Conservation (phyloP, 2,888 invertebrate species). For the Drosophila infuscata region DNA sequence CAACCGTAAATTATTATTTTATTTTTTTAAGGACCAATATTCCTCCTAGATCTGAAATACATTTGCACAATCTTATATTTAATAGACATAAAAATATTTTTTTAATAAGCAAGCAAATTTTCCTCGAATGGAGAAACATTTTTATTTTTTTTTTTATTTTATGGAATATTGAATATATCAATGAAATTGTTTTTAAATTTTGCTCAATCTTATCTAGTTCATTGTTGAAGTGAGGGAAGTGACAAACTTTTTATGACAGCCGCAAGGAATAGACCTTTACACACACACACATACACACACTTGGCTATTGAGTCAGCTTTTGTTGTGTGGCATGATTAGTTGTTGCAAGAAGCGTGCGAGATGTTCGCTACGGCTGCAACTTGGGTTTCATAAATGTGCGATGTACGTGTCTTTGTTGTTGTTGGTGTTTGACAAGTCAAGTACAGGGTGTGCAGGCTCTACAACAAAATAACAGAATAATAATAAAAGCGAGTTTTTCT, state of each 20-base stretch:
- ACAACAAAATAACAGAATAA: constrained; percentile 27
- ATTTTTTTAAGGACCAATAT: not conserved
- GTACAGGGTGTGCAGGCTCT: constrained; percentile 50
- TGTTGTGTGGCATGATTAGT: constrained; percentile 1
- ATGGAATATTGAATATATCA: not conserved
- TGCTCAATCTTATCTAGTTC: not conserved
- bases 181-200: not conserved
- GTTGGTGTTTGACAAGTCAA: constrained; percentile 70
- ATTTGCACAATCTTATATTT: not conserved
- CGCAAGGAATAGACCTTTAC: not conserved
- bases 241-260: not conserved
- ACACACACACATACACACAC: not conserved
- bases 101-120: not conserved
- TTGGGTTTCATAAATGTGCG: not conserved
- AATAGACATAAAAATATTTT: not conserved
- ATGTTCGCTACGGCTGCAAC: not conserved
- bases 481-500: constrained; percentile 45
- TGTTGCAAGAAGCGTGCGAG: constrained; percentile 8
- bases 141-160: not conserved
- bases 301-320: not conserved
- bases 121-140: not conserved
- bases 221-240: not conserved
- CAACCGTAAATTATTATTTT: not conserved
- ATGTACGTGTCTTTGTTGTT: constrained; percentile 12
- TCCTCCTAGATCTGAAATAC: not conserved